phyloP scores from a whole-genome alignment of 1,140 invertebrate genomes.

The Papilio aristodemus region DNA sequence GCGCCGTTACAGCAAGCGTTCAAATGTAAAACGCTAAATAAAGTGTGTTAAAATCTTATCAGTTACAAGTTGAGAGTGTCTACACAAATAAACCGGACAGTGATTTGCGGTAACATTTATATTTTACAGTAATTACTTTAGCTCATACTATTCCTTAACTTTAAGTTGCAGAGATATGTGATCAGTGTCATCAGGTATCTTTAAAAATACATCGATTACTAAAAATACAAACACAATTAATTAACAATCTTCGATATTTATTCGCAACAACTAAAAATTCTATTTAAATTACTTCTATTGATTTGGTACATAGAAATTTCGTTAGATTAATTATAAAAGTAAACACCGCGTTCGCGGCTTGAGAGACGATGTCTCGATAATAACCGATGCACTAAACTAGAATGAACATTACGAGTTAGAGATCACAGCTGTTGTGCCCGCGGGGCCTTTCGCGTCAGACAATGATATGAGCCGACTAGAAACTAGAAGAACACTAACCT shows the following conservation, averaged over 20 bases:
- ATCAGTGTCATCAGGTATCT: slow-evolving; percentile 45
- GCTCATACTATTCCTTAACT: slow-evolving; percentile 37
- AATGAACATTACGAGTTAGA: slow-evolving; percentile 74
- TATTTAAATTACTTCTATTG: slow-evolving; percentile 74
- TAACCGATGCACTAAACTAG: slow-evolving; percentile 67
- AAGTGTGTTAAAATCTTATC: slow-evolving; percentile 59
- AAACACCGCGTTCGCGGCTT: slow-evolving; percentile 54
- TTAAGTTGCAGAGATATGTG: slow-evolving; percentile 54
- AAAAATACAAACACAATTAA: slow-evolving; percentile 76
- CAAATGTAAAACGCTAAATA: slow-evolving; percentile 56
- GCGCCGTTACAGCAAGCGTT: slow-evolving; percentile 57
- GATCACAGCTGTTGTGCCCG: slow-evolving; percentile 78
- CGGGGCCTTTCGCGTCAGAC: slow-evolving; percentile 61
- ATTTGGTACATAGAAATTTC: slow-evolving; percentile 79
- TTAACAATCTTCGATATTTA: slow-evolving; percentile 75
- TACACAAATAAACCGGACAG: slow-evolving; percentile 49
- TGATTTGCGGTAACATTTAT: slow-evolving; percentile 52
- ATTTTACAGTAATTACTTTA: slow-evolving; percentile 37
- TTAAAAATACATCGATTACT: slow-evolving; percentile 51
- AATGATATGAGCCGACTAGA: slow-evolving; percentile 77
- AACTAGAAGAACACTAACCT: slow-evolving; percentile 64
- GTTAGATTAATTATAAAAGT: slow-evolving; percentile 76
- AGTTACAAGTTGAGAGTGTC: slow-evolving; percentile 51
- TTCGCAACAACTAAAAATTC: slow-evolving; percentile 71
- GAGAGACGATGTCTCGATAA: slow-evolving; percentile 45